Base-by-base conservation (phyloP, 2,888 invertebrate genomes). In the Microctonus aethiopoides region DNA sequence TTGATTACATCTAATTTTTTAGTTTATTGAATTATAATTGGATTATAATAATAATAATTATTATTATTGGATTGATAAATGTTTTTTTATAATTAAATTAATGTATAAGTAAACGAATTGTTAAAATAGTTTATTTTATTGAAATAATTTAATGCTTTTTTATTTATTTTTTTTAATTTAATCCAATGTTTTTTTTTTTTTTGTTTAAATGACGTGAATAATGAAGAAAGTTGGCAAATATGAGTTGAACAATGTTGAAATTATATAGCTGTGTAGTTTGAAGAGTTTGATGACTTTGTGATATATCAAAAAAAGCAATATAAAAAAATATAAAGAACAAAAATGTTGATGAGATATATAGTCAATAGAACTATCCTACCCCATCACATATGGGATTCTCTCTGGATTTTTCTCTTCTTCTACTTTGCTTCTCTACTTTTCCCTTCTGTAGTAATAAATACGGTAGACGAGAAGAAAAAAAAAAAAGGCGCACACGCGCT, bases 401-500 rank as follows among this genome's bases (percentile, higher is more conserved):
- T 71, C 22, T 59, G 29, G 54, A 26, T 64, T 56, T 60, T 29
- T 11, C 54, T 41, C 64, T 26, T 56, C 66, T 46, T 72, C 34
- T 51, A 60, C 56, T 46, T 56, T 69, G 57, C 69, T 22, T 41
- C 32, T 63, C 39, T 62, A 57, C 59, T 16, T 22, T 57, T 34
- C 65, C 22, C 60, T 66, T 39, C 71, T 71, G 11, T 41, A 67
- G 72, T 67, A 72, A 73, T 76, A 76, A 76, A 72, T 67, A 71
- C 72, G 65, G 61, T 52, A 59, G 46, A 46, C n/a, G 46, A 46
- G 1, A 20, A 41, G 5, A 46, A 46, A 16, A 46, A 46, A 46
- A n/a, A 46, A 7, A 66, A 68, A 69, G 56, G 59, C 56, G 64
- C 69, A 63, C 62, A 56, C 66, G 57, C 66, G 70, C 70, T 70